Evolutionary conservation across 2,797 vertebrate genomes (phyloP), one percentile per base, ranked within the genome.

Genomic region (Phrynocephalus guinanensis): DNA sequence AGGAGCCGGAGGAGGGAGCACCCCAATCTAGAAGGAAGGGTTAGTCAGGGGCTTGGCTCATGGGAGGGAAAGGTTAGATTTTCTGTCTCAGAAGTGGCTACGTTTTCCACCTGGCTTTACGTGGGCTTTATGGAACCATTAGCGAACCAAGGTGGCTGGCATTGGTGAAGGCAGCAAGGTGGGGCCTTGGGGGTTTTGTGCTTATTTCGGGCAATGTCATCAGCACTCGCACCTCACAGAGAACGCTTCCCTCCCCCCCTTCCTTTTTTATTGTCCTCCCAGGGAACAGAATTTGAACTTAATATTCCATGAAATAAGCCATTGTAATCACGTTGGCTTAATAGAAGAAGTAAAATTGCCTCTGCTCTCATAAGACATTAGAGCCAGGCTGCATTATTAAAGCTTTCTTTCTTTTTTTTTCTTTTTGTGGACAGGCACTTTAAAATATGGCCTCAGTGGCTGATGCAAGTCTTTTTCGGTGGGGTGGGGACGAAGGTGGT

Each of bases 221-320:
- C 96, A 96, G 93, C 94, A 87, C 92, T 92, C 92, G 93, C 90
- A 72, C 66, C 92, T 92, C 92, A 92, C 91, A 33, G 44, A 86
- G 66, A 60, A 10, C 50, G 13, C 30, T 18, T 22, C 6, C 76
- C 66, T 2, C 44, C 5, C n/a, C 3, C 93, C 89, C 1, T 48
- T 15, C 8, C 93, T 96, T 92, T 94, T 96, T 95, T 95, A 97
- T 97, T 97, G 97, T 98, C 97, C 97, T 98, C 97, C 97, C 96
- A 98, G 97, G 97, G 97, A 98, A 97, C 97, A 96, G 96, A 97
- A 98, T 99, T 98, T 98, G 97, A 98, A 98, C 97, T 98, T 98
- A 98, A 98, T 98, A 99, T 98, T 98, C 98, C 98, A 99, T 98
- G 98, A 99, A 99, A 99, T 98, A 98, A 98, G 96, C 98, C 97